These are phyloP conservation scores for Cotesia chilonis DNA, from an alignment of 1,140 invertebrate genomes.

Conservation along the genomic window DNA sequence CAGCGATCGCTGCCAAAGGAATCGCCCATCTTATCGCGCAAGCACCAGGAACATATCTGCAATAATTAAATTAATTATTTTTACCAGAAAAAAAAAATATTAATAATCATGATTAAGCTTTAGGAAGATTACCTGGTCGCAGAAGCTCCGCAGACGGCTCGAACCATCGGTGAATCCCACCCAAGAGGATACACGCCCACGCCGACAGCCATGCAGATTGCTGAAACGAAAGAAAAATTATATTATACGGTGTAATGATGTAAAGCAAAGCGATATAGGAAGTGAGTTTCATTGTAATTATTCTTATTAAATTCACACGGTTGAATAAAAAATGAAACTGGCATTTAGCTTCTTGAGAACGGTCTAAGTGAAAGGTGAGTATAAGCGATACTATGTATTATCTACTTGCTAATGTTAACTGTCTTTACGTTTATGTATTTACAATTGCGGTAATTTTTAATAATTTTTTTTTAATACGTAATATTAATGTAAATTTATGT, in stretches of 20 bases:
- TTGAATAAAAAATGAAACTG: constrained; percentile 22
- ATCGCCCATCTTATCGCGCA: constrained; percentile 96
- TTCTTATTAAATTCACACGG: constrained; percentile 17
- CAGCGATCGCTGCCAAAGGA: constrained; percentile 89
- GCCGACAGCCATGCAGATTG: constrained; percentile 81
- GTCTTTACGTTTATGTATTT: not conserved
- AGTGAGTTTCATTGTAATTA: constrained; percentile 7
- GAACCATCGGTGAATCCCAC: constrained; percentile 86
- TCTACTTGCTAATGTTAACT: constrained; percentile 12
- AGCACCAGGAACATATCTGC: constrained; percentile 73
- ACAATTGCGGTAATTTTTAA: constrained; percentile 37
- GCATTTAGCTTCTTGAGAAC: constrained; percentile 35
- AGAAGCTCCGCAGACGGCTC: constrained; percentile 84
- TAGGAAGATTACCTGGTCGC: constrained; percentile 71
- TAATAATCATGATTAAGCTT: constrained; percentile 4
- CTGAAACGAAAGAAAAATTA: constrained; percentile 66
- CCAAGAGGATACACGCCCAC: constrained; percentile 92
- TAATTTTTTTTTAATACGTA: no score
- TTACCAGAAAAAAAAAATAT: not conserved
- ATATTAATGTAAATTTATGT: no score
- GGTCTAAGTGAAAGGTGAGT: constrained; percentile 54
- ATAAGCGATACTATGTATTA: not conserved
- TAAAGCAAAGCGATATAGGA: not conserved
- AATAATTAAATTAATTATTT: constrained; percentile 27
- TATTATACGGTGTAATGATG: not conserved